Conservation (phyloP, 2,113 vertebrate genomes). For the Dasypus novemcinctus region DNA sequence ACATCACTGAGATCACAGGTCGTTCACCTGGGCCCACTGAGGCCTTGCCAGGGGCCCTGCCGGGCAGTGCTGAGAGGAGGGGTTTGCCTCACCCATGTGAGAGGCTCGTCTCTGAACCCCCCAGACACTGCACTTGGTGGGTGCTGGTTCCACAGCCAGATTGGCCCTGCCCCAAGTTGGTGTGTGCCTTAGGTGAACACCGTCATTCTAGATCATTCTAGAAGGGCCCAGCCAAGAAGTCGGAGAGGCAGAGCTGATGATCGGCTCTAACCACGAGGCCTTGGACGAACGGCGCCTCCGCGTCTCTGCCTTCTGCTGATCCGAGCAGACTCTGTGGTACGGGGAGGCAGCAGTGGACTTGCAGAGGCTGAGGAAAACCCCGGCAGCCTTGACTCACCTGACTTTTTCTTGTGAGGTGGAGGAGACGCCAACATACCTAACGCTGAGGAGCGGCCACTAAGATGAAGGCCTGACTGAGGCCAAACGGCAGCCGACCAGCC, state of each 20-base stretch:
- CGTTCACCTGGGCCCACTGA: background rate
- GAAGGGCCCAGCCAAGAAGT: background rate
- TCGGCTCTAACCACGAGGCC: no score
- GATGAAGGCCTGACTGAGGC: background rate
- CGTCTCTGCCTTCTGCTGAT: no score
- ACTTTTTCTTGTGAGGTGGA: background rate
- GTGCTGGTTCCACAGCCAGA: background rate
- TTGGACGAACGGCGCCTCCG: no score
- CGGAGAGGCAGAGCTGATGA: background rate
- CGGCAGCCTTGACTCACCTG: background rate
- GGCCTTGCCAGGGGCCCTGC: no score
- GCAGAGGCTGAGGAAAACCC: background rate
- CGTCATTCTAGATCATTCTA: background rate
- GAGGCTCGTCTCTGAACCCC: background rate
- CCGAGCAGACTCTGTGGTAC: background rate
- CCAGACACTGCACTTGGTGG: background rate
- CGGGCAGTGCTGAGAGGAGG: rapidly evolving
- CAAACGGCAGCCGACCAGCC: background rate
- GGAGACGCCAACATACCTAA: background rate
- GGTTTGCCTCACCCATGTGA: background rate
- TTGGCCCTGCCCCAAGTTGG: background rate
- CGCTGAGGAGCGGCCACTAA: background rate
- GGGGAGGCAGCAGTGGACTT: background rate
- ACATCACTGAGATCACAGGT: background rate
- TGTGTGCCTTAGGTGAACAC: background rate